Evolutionary conservation across 2,888 invertebrate genomes (phyloP), one percentile per base, ranked within the genome.

Genomic region (Drosophila pseudotalamancana): DNA sequence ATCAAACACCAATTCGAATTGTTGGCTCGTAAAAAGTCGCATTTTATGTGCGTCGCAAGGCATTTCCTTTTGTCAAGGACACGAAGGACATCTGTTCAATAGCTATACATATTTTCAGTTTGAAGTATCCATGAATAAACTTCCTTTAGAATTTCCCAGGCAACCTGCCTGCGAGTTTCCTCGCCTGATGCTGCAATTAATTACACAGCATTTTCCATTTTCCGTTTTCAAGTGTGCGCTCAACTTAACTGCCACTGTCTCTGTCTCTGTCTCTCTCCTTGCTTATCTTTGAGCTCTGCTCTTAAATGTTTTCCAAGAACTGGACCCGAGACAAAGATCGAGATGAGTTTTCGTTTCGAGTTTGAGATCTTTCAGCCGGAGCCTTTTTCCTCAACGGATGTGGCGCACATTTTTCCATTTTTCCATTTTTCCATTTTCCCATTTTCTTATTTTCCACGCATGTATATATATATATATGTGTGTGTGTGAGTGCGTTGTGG

Each of bases 121-220:
- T 43, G 16, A 21, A 23, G 35, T 21, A 27, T 18, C 14, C 23
- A 69, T 9, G 83, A 68, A 76, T 76, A 60, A 72, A 73, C 86
- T 82, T 76, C 71, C 71, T 76, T 78, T 78, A 32, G 27, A 54
- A 45, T 48, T 80, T 77, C 77, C 77, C 81, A 75, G 70, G 63
- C 45, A 43, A 66, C 72, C 63, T 76, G 76, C 67, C 56, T 48
- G 21, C 49, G 53, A 18, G 43, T 19, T 29, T 51, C 25, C 54
- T 62, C 21, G 25, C 11, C 43, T 55, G 62, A 66, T 61, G 66
- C 60, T 70, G 69, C 76, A 77, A 86, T 88, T 86, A 87, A 88
- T 88, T 87, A 87, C 76, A 78, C 80, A 79, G 80, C 82, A 83
- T 85, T 87, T 83, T 81, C 78, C 79, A 85, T 88, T 81, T 43